These are phyloP conservation scores for Dromas ardeola DNA, from an alignment of 2,113 vertebrate species.

Conservation along the genomic window DNA sequence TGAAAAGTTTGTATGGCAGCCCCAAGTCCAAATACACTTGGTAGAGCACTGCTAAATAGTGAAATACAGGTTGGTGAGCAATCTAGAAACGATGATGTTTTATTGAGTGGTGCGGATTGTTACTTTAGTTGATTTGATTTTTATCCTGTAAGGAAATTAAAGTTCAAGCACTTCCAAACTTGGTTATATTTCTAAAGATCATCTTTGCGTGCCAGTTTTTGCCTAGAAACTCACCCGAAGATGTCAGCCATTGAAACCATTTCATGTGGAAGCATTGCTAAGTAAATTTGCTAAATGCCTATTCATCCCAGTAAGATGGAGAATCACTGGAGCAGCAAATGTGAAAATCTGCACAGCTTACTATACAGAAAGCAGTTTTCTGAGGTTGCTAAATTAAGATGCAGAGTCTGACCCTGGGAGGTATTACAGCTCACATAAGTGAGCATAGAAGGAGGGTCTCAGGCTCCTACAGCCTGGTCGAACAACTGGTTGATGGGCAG, in stretches of 20 bases:
- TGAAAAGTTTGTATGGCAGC: neutral
- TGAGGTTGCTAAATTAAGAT: constrained; percentile 62
- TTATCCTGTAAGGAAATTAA: constrained; percentile 33
- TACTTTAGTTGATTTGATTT: constrained; percentile 5
- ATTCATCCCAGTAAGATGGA: constrained; percentile 74
- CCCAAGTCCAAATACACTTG: neutral
- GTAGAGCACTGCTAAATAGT: neutral
- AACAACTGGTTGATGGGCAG: neutral
- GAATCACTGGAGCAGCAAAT: constrained; percentile 75
- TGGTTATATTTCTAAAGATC: constrained; percentile 57
- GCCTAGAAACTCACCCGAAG: constrained; percentile 56
- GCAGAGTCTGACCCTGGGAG: constrained; percentile 58
- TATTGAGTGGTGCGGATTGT: neutral
- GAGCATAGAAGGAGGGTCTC: neutral
- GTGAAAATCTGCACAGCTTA: constrained; percentile 74
- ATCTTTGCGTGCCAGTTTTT: constrained; percentile 29
- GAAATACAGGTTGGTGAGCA: neutral
- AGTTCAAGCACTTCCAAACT: neutral
- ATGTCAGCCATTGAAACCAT: constrained; percentile 76
- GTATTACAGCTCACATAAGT: neutral
- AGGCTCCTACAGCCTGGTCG: neutral
- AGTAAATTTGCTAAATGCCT: constrained; percentile 82
- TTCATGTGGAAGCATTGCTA: constrained; percentile 82
- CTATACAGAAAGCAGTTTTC: constrained; percentile 60
- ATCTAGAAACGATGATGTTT: neutral